These are phyloP conservation scores for Mixornis gularis DNA, from an alignment of 2,113 vertebrate genomes.

Conservation along the genomic window DNA sequence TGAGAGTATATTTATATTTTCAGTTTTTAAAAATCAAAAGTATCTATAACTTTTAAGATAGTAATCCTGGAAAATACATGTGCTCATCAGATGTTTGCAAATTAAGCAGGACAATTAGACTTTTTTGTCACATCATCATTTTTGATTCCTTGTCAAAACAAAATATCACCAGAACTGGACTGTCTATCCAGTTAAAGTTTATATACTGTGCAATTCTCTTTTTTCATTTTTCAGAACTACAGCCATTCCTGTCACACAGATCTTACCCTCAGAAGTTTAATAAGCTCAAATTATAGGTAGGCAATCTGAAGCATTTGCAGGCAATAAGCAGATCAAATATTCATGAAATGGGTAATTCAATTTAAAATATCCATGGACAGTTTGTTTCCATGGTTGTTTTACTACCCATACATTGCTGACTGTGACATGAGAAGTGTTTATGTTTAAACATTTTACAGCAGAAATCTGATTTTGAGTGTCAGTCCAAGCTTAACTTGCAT, in stretches of 20 bases:
- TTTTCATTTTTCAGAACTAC: not conserved
- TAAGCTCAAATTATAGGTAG: conserved; percentile 21
- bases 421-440: not conserved
- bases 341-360: conserved; percentile 27
- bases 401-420: not conserved
- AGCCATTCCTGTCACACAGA: not conserved
- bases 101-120: not conserved
- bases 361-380: conserved; percentile 16
- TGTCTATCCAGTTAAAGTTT: not conserved
- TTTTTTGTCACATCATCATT: not conserved
- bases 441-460: not conserved
- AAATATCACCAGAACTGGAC: not conserved
- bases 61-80: not conserved
- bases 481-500: not conserved
- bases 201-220: not conserved
- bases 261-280: not conserved
- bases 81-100: not conserved
- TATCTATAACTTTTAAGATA: not conserved
- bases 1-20: not conserved
- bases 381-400: conserved; percentile 18
- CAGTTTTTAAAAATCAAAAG: not conserved
- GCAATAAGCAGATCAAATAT: conserved; percentile 45
- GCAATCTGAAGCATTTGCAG: not conserved
- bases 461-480: not conserved
- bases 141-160: not conserved